Base-by-base conservation (phyloP, 2,888 invertebrate genomes). In the Loripinus fragilis region DNA sequence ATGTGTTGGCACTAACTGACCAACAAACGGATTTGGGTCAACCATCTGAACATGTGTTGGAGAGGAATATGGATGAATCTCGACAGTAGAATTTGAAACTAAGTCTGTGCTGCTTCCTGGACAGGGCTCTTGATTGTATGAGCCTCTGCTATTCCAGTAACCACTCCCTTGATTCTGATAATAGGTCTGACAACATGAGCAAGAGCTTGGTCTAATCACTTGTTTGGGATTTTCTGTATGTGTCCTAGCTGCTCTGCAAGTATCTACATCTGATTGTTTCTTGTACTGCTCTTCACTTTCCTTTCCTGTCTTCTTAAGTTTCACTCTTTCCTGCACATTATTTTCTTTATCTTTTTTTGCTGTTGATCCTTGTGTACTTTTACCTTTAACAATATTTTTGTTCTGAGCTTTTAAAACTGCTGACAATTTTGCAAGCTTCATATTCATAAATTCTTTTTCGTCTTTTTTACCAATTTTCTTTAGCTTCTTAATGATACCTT, bases 191-290 rank as follows among this genome's bases (percentile, higher is more conserved):
- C 78, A 82, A 60, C 84, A 85, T 30, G 83, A 80, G 68, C 83
- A 80, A 81, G 86, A 84, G 25, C 73, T 72, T 25, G 75, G 72
- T 55, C 60, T 60, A 23, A 60, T 60, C 20, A 60, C 33, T 33
- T 33, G 71, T 78, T 71, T 86, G 86, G 17, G 80, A 71, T 25
- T n/a, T 42, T 83, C 80, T 17, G 81, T 80, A 76, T 86, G 81
- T 30, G 86, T 87, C 69, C 86, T 74, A 25, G 86, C 85, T 38
- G 86, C 78, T 60, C 83, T 68, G 35, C 67, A 77, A 15, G 81
- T 76, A 25, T 85, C 86, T 25, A 1, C 33, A 25, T 60, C 60
- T 12, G 33, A 10, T 17, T 33, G 30, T 12, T 30, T 30, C 33
- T 60, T 30, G 25, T 20, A 33, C 20, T 33, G 25, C 20, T 12